phyloP scores from a whole-genome alignment of 2,113 vertebrate genomes.

The Rousettus leschenaultii region DNA sequence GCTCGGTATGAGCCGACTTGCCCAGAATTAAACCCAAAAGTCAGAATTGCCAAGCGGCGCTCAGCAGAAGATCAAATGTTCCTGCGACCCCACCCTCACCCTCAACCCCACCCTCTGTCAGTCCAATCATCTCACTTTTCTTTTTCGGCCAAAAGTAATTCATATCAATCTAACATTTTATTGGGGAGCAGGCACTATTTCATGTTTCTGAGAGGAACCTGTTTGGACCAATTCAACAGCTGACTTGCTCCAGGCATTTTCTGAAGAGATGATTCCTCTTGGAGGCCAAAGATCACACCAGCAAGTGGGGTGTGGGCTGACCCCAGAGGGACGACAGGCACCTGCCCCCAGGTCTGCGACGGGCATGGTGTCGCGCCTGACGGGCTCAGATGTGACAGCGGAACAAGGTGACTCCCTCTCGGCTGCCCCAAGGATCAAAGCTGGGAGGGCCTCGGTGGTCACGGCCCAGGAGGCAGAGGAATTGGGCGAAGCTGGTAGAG shows the following conservation, averaged over 20 bases:
- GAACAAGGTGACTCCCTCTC: background rate
- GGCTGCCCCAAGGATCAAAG: background rate
- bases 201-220: background rate
- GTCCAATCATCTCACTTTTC: background rate
- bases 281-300: background rate
- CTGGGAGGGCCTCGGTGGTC: background rate
- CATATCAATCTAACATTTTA: slow-evolving; percentile 23
- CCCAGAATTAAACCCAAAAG: background rate
- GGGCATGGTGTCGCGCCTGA: background rate
- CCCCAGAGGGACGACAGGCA: background rate
- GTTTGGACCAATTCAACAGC: background rate
- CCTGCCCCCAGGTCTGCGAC: background rate
- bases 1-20: background rate
- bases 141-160: slow-evolving; percentile 24
- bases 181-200: background rate
- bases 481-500: background rate
- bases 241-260: background rate
- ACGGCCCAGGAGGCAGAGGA: background rate
- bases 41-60: background rate
- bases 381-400: background rate
- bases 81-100: background rate
- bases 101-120: background rate
- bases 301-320: background rate
- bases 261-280: background rate
- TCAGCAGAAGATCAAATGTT: slow-evolving; percentile 45